Evolutionary conservation across 2,113 vertebrate genomes (phyloP).

Genomic region (Onychostruthus taczanowskii): DNA sequence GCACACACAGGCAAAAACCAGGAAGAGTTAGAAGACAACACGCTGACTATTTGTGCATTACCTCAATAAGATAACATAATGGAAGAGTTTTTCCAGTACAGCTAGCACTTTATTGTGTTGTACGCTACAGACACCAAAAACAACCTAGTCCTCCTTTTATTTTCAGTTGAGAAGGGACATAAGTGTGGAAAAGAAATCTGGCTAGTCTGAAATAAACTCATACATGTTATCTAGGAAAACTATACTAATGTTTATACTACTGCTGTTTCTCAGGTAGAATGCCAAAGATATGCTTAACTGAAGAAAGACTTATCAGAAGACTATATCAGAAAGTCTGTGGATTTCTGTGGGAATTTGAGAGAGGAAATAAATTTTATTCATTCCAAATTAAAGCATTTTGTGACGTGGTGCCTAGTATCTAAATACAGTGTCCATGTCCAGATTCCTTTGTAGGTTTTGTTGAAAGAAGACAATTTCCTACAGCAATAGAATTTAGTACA

Average conservation of each 20-base stretch:
- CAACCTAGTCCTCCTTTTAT: fast-evolving
- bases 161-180: neutral
- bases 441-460: neutral
- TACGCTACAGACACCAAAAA: neutral
- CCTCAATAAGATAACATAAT: neutral
- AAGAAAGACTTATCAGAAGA: neutral
- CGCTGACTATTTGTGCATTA: neutral
- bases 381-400: neutral
- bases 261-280: neutral
- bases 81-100: neutral
- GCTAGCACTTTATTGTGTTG: neutral
- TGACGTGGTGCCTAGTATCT: neutral
- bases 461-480: neutral
- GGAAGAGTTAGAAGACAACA: neutral
- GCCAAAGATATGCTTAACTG: neutral
- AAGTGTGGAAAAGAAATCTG: neutral
- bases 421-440: neutral
- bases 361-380: neutral
- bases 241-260: neutral
- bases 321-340: neutral
- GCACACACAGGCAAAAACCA: neutral
- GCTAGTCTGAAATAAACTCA: neutral
- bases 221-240: neutral
- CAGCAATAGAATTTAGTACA: neutral
- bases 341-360: neutral